Evolutionary conservation across 23 tunicate species (phyloP).

Genomic region (Styela plicata): DNA sequence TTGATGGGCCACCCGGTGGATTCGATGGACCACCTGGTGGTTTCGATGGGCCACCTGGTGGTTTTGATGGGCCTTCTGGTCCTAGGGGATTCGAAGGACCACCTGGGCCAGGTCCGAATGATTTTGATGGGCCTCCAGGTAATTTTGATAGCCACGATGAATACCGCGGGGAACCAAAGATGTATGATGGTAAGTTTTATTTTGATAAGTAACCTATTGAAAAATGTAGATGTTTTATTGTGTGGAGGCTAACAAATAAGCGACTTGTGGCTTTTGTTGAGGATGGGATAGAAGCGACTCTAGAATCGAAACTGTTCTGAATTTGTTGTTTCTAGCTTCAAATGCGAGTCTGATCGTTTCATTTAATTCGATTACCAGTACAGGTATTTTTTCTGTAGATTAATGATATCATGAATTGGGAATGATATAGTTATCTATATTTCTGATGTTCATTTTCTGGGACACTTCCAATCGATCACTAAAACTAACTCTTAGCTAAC

Average conservation of each 20-base stretch:
- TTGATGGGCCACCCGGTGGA: slow-evolving; percentile 23
- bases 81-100: not conserved
- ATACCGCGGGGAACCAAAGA: not conserved
- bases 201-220: not conserved
- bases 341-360: no score
- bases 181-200: slow-evolving; percentile 7
- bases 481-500: no score
- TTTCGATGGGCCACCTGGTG: slow-evolving; percentile 15
- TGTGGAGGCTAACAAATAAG: not conserved
- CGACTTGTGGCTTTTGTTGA: not conserved
- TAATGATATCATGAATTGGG: no score
- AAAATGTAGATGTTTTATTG: not conserved
- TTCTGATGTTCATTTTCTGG: no score
- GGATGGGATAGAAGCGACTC: no score
- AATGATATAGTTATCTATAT: no score
- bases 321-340: no score
- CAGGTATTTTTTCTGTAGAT: no score
- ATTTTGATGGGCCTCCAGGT: not conserved
- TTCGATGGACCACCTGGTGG: slow-evolving; percentile 8
- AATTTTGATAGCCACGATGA: not conserved
- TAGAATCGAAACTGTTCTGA: no score
- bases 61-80: slow-evolving; percentile 1
- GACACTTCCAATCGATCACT: no score
- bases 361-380: no score
- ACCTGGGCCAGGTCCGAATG: no score